These are phyloP conservation scores for Hemitrygon akajei DNA, from an alignment of 2,797 vertebrate genomes.

Conservation along the genomic window DNA sequence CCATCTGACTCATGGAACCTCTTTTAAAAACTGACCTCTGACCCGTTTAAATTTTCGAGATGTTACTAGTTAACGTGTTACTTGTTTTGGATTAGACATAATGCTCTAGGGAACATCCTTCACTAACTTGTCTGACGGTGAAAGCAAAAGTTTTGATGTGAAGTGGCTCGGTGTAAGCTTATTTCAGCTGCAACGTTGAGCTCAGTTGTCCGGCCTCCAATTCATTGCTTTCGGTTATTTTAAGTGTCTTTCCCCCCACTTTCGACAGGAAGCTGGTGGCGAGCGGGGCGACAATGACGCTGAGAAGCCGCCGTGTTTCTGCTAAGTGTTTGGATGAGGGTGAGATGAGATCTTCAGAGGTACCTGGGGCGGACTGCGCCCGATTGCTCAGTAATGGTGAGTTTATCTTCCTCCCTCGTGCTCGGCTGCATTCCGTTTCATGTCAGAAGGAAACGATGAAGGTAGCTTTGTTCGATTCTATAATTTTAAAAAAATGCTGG, in stretches of 20 bases:
- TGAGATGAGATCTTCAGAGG: not conserved
- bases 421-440: not conserved
- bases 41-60: not conserved
- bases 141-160: not conserved
- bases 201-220: not conserved
- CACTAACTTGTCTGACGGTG: not conserved
- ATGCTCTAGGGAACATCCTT: too few relatives aligned
- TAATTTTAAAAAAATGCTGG: too few relatives aligned
- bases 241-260: too few relatives aligned
- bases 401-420: not conserved
- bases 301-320: not conserved
- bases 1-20: not conserved
- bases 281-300: not conserved
- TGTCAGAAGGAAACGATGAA: not conserved
- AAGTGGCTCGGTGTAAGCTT: not conserved
- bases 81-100: not conserved
- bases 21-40: not conserved
- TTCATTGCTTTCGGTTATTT: not conserved
- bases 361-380: too few relatives aligned
- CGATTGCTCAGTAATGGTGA: slow-evolving; percentile 16
- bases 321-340: not conserved
- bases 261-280: not conserved
- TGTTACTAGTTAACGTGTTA: not conserved
- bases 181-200: not conserved
- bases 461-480: too few relatives aligned